Evolutionary conservation across 2,113 vertebrate genomes (phyloP).

Genomic region (Cynocephalus volans): DNA sequence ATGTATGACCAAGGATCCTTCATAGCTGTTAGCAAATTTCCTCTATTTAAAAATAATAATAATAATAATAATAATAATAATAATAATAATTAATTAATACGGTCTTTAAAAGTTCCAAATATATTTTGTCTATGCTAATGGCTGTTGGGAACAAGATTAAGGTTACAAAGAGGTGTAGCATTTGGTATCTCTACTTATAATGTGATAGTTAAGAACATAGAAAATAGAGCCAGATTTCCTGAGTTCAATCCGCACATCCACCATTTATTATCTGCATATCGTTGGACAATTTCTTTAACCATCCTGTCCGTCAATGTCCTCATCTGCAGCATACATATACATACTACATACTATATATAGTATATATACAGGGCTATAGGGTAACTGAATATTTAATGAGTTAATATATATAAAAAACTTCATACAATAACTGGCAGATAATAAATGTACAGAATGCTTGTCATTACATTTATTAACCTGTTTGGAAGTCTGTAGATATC

Average conservation of each 20-base stretch:
- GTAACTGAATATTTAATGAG: neutral
- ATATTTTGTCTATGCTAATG: neutral
- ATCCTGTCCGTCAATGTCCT: neutral
- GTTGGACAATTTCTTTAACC: neutral
- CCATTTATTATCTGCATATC: neutral
- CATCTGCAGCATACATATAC: neutral
- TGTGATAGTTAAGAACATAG: neutral
- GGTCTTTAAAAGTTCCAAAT: neutral
- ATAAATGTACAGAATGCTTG: neutral
- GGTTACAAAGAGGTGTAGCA: neutral
- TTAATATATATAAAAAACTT: neutral
- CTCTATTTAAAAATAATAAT: neutral
- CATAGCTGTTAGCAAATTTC: neutral
- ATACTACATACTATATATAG: too few species aligned
- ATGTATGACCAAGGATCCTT: neutral
- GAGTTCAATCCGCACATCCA: neutral
- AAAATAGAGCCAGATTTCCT: neutral
- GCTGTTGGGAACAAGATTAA: neutral
- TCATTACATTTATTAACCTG: neutral
- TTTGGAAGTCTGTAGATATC: slow-evolving; percentile 4
- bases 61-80: too few species aligned
- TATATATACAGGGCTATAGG: neutral
- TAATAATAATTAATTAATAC: neutral
- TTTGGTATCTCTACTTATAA: neutral
- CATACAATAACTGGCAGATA: neutral